These are phyloP conservation scores for Digitonthophagus gazella DNA, from an alignment of 2,888 invertebrate genomes.

Conservation along the genomic window DNA sequence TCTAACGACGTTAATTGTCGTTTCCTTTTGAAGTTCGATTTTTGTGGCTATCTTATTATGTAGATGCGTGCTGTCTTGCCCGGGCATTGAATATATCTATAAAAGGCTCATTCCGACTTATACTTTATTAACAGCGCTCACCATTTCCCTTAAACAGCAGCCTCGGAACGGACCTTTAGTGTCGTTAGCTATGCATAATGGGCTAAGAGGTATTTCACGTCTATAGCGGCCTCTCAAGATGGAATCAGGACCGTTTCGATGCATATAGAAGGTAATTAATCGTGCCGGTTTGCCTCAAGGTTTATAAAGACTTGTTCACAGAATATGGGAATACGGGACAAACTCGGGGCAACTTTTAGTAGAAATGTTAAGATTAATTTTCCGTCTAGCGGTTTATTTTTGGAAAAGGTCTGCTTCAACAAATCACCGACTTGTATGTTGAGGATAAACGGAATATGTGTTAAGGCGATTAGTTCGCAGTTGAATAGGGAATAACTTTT, in stretches of 20 bases:
- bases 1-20: conserved; percentile 12
- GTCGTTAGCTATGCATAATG: conserved; percentile 14
- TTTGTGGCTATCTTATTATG: conserved; percentile 11
- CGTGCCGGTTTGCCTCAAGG: neutral
- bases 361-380: neutral
- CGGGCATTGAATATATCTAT: conserved; percentile 11
- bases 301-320: neutral
- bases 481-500: too few relatives aligned
- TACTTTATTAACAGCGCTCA: conserved; percentile 15
- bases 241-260: conserved; percentile 9
- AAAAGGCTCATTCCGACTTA: conserved; percentile 11
- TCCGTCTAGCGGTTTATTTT: conserved; percentile 12
- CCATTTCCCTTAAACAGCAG: conserved; percentile 12
- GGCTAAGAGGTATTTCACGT: conserved; percentile 10
- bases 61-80: conserved; percentile 7
- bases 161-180: conserved; percentile 1
- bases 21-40: conserved; percentile 12
- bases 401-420: conserved; percentile 8
- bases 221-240: neutral
- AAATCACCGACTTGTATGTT: conserved; percentile 19
- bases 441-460: conserved; percentile 4
- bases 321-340: conserved; percentile 5
- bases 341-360: neutral
- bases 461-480: conserved; percentile 15
- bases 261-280: conserved; percentile 14